These are phyloP conservation scores for Trichacis sp. DNA, from an alignment of 2,888 invertebrate genomes.

Conservation along the genomic window DNA sequence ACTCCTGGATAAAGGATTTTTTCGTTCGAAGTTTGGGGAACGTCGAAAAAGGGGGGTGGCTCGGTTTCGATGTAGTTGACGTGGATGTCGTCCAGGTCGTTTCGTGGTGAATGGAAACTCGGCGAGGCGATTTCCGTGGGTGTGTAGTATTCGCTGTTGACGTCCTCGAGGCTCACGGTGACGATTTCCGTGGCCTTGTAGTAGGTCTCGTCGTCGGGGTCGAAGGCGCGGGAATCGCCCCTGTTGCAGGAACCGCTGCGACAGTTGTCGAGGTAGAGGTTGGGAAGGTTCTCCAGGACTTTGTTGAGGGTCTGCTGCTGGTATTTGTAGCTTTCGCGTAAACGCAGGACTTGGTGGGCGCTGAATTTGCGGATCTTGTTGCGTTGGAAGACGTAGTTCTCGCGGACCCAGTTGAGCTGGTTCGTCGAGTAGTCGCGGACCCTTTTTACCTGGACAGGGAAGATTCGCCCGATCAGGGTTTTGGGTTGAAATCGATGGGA, in stretches of 20 bases:
- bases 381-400: constrained; percentile 95
- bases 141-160: constrained; percentile 80
- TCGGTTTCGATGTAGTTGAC: constrained; percentile 76
- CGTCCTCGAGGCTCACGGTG: constrained; percentile 72
- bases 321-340: constrained; percentile 94
- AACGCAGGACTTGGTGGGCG: constrained; percentile 87
- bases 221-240: constrained; percentile 81
- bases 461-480: no score
- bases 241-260: constrained; percentile 84
- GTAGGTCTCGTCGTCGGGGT: constrained; percentile 73
- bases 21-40: background rate
- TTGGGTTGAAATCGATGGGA: no score
- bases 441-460: constrained; percentile 81
- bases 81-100: constrained; percentile 72
- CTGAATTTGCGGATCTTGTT: constrained; percentile 95
- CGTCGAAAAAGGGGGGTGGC: constrained; percentile 43
- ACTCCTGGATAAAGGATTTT: no score
- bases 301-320: constrained; percentile 96
- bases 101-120: constrained; percentile 46
- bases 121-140: constrained; percentile 79
- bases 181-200: constrained; percentile 72
- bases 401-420: constrained; percentile 93
- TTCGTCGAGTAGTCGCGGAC: constrained; percentile 92
- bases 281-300: constrained; percentile 91
- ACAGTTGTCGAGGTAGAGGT: constrained; percentile 92